These are phyloP conservation scores for Mastacembelus armatus DNA, from an alignment of 2,797 vertebrate genomes.

Conservation along the genomic window DNA sequence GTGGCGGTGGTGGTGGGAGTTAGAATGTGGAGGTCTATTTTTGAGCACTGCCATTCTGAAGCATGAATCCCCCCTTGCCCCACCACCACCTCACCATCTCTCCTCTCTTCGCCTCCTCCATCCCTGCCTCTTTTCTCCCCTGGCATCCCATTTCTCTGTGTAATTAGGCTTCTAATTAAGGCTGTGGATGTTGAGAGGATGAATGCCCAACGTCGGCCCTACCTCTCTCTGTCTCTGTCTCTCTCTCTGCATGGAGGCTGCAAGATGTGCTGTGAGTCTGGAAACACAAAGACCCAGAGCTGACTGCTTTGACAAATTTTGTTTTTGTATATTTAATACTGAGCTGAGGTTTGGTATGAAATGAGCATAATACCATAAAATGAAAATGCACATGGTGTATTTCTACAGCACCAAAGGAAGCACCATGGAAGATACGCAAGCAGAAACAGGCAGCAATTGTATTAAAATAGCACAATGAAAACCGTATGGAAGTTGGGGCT, in stretches of 20 bases:
- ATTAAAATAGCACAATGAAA: slow-evolving; percentile 25
- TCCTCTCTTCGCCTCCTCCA: slow-evolving; percentile 41
- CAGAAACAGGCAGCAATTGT: slow-evolving; percentile 12
- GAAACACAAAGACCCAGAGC: slow-evolving; percentile 38
- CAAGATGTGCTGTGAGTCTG: slow-evolving; percentile 26
- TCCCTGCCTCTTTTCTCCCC: slow-evolving; percentile 54
- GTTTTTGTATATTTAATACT: slow-evolving; percentile 19
- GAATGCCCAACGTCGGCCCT: slow-evolving; percentile 57
- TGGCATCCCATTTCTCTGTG: slow-evolving; percentile 71
- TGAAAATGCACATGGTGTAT: slow-evolving; percentile 5
- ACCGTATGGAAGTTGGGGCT: slow-evolving; percentile 2
- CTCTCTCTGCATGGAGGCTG: slow-evolving; percentile 28
- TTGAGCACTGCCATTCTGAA: slow-evolving; percentile 66
- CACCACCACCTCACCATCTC: slow-evolving; percentile 33
- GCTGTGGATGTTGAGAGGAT: slow-evolving; percentile 71
- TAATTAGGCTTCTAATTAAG: slow-evolving; percentile 80
- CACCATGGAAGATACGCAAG: slow-evolving; percentile 10
- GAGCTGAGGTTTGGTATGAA: slow-evolving; percentile 22
- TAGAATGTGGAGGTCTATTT: slow-evolving; percentile 67
- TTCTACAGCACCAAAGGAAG: slow-evolving; percentile 6
- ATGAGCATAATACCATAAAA: slow-evolving; percentile 16
- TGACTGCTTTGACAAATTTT: slow-evolving; percentile 24
- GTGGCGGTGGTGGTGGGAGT: slow-evolving; percentile 5
- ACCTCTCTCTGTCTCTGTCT: slow-evolving; percentile 19
- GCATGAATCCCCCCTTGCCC: slow-evolving; percentile 30